A percentile compares a stretch with the other conserved stretches of the same genome.
Conservation (phyloP, 1,140 invertebrate genomes). For the Danaus melanippus region DNA sequence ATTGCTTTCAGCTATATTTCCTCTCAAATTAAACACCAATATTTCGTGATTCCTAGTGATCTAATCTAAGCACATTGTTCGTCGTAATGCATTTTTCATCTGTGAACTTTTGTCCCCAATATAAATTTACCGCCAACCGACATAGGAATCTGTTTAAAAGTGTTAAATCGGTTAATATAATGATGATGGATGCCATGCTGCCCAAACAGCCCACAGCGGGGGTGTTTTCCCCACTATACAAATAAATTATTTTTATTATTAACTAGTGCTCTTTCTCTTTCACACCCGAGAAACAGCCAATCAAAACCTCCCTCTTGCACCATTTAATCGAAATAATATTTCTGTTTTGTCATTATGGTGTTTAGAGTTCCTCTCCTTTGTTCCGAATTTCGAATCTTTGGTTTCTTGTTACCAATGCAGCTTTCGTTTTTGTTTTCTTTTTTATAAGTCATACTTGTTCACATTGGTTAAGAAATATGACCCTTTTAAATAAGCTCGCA, state of each 20-base stretch:
- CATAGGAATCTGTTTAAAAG: constrained; percentile 68
- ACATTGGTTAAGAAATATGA: constrained; percentile 42
- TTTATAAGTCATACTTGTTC: constrained; percentile 43
- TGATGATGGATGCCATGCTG: constrained; percentile 68
- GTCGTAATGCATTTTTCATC: constrained; percentile 19
- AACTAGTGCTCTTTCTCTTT: constrained; percentile 49
- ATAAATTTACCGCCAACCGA: constrained; percentile 55
- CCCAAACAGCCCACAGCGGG: constrained; percentile 69
- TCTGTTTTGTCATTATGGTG: constrained; percentile 72
- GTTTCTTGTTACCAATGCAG: constrained; percentile 65
- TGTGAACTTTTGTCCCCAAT: constrained; percentile 53
- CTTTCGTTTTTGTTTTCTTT: constrained; percentile 51
- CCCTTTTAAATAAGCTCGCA: constrained; percentile 34
- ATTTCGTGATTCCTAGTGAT: too few relatives aligned
- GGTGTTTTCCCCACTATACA: constrained; percentile 70
- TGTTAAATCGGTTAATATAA: constrained; percentile 73
- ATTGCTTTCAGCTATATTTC: too few relatives aligned
- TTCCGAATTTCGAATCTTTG: constrained; percentile 55
- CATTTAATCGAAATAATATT: constrained; percentile 71
- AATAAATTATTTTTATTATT: constrained; percentile 73
- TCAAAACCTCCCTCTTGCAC: constrained; percentile 41
- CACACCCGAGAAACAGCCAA: constrained; percentile 29
- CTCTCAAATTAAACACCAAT: too few relatives aligned
- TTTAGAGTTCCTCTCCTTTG: constrained; percentile 69
- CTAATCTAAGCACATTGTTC: too few relatives aligned